These are phyloP conservation scores for Pedionomus torquatus DNA, from an alignment of 2,113 vertebrate genomes.

Conservation along the genomic window DNA sequence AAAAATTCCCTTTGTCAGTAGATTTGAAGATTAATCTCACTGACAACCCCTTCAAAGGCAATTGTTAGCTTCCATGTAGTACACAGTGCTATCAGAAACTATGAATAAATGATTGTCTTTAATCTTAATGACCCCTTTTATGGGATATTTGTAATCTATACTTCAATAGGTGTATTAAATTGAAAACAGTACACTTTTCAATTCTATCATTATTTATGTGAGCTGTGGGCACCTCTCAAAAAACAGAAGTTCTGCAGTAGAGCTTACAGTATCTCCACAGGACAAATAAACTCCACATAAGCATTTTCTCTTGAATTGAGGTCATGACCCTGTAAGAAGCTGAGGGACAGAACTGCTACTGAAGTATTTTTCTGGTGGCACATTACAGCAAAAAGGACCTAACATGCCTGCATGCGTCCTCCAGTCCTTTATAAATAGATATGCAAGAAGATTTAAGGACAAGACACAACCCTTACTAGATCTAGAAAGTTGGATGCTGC, in stretches of 20 bases:
- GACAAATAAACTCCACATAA: neutral
- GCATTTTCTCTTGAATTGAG: neutral
- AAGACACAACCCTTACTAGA: neutral
- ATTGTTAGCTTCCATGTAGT: neutral
- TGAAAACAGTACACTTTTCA: neutral
- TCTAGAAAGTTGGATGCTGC: neutral
- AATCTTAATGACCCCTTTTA: neutral
- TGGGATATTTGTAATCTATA: neutral
- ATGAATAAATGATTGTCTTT: neutral
- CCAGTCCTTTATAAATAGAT: neutral
- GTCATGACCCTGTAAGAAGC: neutral
- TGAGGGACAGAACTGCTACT: neutral
- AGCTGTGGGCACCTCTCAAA: neutral
- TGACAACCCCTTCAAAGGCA: neutral
- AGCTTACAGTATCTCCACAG: neutral
- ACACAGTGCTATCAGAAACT: neutral
- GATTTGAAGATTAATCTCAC: neutral
- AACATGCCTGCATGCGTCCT: neutral
- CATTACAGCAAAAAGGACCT: neutral
- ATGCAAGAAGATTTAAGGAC: neutral
- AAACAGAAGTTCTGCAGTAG: neutral
- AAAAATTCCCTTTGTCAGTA: neutral
- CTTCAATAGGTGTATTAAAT: neutral
- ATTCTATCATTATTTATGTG: neutral
- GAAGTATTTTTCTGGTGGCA: neutral